Conservation (phyloP, 2,888 invertebrate genomes). For the Ornithoptera priamus region DNA sequence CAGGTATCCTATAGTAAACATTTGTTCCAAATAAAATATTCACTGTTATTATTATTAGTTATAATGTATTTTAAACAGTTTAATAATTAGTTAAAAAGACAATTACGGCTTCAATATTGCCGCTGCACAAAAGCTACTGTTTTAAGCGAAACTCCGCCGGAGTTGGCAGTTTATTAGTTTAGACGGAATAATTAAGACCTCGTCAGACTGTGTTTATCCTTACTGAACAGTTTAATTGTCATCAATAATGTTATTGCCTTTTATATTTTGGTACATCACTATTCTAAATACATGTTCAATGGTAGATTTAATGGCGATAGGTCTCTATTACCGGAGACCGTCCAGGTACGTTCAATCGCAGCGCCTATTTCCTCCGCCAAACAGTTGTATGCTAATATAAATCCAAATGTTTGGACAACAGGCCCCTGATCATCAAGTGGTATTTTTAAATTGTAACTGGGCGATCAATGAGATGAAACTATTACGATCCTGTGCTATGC, state of each 20-base stretch:
- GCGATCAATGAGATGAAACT: too few species aligned
- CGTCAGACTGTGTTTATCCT: not conserved
- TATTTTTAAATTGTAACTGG: too few species aligned
- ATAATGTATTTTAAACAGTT: not conserved
- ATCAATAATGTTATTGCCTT: not conserved
- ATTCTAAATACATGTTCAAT: not conserved
- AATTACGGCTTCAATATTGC: not conserved
- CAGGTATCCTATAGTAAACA: not conserved
- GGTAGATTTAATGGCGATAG: too few species aligned
- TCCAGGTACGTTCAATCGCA: too few species aligned
- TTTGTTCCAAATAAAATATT: not conserved
- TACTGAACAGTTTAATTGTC: not conserved
- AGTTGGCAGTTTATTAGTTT: conserved; percentile 1
- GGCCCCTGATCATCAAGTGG: too few species aligned
- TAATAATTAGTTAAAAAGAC: not conserved
- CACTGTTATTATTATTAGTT: not conserved
- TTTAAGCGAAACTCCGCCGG: not conserved
- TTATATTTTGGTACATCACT: not conserved
- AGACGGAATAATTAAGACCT: conserved; percentile 1
- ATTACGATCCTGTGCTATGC: too few species aligned
- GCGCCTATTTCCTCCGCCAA: too few species aligned
- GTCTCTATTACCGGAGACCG: too few species aligned
- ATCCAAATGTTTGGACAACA: too few species aligned
- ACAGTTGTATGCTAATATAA: too few species aligned
- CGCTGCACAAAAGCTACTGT: not conserved